These are phyloP conservation scores for Epizoanthus rinbou DNA, from an alignment of 92 coral and sea anemone genomes.

Conservation along the genomic window DNA sequence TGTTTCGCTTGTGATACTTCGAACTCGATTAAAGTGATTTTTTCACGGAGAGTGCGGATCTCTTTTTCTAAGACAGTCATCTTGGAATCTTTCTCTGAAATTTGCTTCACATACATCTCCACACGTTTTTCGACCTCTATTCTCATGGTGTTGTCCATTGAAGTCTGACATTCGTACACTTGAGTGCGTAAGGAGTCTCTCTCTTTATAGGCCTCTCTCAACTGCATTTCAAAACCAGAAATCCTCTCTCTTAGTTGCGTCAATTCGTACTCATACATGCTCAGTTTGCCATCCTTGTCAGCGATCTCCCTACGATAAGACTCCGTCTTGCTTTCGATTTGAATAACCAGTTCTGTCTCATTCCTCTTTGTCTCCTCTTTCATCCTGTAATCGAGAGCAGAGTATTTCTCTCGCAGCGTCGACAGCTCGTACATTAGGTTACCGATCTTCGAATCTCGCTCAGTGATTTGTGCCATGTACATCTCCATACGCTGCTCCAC, in stretches of 20 bases:
- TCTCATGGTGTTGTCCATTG: constrained; percentile 29
- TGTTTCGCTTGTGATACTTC: constrained; percentile 33
- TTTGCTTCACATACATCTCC: constrained; percentile 36
- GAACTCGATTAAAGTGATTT: not conserved
- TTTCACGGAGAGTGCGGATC: not conserved
- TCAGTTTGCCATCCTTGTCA: constrained; percentile 45
- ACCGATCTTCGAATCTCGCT: constrained; percentile 26
- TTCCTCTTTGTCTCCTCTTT: constrained; percentile 36
- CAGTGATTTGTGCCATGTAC: constrained; percentile 49
- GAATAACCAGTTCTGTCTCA: constrained; percentile 45
- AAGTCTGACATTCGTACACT: constrained; percentile 39
- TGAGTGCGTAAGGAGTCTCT: constrained; percentile 45
- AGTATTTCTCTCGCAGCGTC: constrained; percentile 31
- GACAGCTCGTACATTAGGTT: constrained; percentile 23
- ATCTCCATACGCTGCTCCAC: constrained; percentile 44
- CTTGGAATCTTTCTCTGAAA: constrained; percentile 44
- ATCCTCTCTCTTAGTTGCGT: constrained; percentile 39
- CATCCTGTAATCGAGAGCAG: constrained; percentile 44
- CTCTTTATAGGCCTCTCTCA: constrained; percentile 40
- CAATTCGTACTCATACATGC: constrained; percentile 44
- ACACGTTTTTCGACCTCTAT: constrained; percentile 46
- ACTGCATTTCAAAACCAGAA: constrained; percentile 29
- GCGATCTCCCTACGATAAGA: constrained; percentile 42
- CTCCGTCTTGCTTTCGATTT: constrained; percentile 47
- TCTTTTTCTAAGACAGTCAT: not conserved